Base-by-base conservation (phyloP, 2,888 invertebrate species). In the Lasioglossum leucozonium region DNA sequence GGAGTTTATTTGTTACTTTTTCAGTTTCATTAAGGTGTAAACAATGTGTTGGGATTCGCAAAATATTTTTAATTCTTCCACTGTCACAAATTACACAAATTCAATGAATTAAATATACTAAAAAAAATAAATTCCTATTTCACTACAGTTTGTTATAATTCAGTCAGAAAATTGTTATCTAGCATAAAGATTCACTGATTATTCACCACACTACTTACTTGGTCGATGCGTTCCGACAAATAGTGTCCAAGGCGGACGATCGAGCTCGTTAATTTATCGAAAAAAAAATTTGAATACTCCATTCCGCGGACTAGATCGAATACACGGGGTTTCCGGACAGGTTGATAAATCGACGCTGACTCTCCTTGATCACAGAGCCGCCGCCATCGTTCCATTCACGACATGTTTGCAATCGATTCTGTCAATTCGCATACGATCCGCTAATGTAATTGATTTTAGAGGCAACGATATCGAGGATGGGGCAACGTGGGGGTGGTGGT, bases 361-460 rank as follows among this genome's bases (percentile, higher is more conserved):
- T 58, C 22, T 5, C 62, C 22, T 42, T n/a, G 81, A 73, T 81
- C 58, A 44, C 40, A 8, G 34, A 51, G 51, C 65, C 26, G 51
- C 65, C 26, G n/a, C 65, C 65, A 67, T 37, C 67, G 37, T 22
- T 67, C 67, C 67, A 67, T 58, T n/a, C 47, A n/a, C 16, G 77
- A 71, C 37, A 47, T 65, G 62, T 81, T 85, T 73, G 44, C 86
- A 30, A 77, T 85, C 78, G 81, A 82, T 72, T 67, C 69, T n/a
- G 79, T 76, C 76, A 67, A 77, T 84, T 84, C 76, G 79, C 79
- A 58, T 76, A 79, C 78, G 73, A 81, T 75, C 73, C 81, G 40
- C 81, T 86, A 85, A 86, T 86, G 85, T 79, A 86, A 86, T 86
- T 86, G 86, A 81, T 79, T 86, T 79, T 65, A 65, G 81, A 81